Percentiles rank a stretch among this genome's conserved stretches.
Evolutionary conservation across 2,888 invertebrate genomes (phyloP).

Genomic region (Drosophila acutilabella): DNA sequence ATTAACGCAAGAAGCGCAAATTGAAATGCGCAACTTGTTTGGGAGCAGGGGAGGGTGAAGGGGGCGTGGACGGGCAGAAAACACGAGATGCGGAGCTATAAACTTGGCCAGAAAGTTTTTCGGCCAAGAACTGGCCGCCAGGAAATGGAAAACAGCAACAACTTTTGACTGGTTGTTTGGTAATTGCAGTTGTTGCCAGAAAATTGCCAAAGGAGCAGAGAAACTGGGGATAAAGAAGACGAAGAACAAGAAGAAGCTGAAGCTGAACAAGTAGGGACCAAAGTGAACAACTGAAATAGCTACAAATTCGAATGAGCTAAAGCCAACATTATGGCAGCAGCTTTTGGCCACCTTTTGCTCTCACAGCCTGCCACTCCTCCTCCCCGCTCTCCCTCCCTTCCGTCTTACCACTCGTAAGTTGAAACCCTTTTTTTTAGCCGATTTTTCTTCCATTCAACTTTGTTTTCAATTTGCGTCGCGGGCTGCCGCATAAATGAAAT

Average conservation of each 20-base stretch:
- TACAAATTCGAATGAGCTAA: conserved; percentile 40
- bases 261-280: background rate
- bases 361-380: background rate
- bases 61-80: conserved; percentile 10
- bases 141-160: conserved; percentile 43
- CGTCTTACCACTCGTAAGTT: conserved; percentile 10
- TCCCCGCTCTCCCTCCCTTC: background rate
- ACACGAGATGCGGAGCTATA: conserved; percentile 15
- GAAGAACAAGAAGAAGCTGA: background rate
- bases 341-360: conserved; percentile 2
- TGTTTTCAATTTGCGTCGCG: conserved; percentile 47
- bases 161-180: conserved; percentile 37
- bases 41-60: background rate
- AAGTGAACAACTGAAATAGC: conserved; percentile 28
- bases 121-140: conserved; percentile 32
- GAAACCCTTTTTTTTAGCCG: conserved; percentile 30
- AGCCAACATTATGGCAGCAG: conserved; percentile 42
- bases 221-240: background rate
- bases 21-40: conserved; percentile 43
- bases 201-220: conserved; percentile 24
- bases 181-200: conserved; percentile 48
- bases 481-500: conserved; percentile 55
- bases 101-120: conserved; percentile 43
- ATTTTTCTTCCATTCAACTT: conserved; percentile 15
- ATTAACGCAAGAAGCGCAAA: conserved; percentile 37